Evolutionary conservation across 2,888 invertebrate genomes (phyloP).

Genomic region (Amphimallon solstitiale): DNA sequence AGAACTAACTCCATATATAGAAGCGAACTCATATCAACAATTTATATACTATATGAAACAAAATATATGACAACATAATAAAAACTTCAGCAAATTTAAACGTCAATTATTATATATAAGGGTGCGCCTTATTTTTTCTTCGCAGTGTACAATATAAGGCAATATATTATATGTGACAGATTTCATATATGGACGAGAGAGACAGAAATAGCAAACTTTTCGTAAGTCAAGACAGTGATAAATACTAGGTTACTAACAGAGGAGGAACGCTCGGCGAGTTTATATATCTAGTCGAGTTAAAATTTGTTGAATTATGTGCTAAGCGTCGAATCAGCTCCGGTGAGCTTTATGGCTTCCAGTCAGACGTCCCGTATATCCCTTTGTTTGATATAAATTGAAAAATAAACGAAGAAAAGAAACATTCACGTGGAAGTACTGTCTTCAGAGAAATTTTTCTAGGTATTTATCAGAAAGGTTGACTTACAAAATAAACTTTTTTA

Average conservation of each 20-base stretch:
- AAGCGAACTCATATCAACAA: no score
- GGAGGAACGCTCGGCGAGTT: conserved; percentile 16
- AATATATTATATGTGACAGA: conserved; percentile 36
- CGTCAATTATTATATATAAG: conserved; percentile 16
- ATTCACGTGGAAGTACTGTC: conserved; percentile 14
- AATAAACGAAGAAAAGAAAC: conserved; percentile 17
- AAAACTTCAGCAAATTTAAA: conserved; percentile 5
- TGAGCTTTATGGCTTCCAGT: conserved; percentile 14
- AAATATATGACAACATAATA: conserved; percentile 3
- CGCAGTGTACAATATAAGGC: conserved; percentile 27
- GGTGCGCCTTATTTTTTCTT: not conserved
- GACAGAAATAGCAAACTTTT: conserved; percentile 27
- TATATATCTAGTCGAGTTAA: conserved; percentile 26
- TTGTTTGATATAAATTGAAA: conserved; percentile 32
- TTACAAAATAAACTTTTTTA: no score
- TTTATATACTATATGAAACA: not conserved
- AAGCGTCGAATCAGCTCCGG: conserved; percentile 18
- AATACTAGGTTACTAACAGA: conserved; percentile 30
- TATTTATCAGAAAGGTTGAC: conserved; percentile 17
- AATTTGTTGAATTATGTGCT: conserved; percentile 32
- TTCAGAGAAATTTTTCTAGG: conserved; percentile 4
- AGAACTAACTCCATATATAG: no score
- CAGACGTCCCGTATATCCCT: conserved; percentile 5
- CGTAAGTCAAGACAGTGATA: conserved; percentile 36
- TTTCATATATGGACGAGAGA: conserved; percentile 28